Base-by-base conservation (phyloP, 2,888 invertebrate genomes). In the Drosophila barbarae region DNA sequence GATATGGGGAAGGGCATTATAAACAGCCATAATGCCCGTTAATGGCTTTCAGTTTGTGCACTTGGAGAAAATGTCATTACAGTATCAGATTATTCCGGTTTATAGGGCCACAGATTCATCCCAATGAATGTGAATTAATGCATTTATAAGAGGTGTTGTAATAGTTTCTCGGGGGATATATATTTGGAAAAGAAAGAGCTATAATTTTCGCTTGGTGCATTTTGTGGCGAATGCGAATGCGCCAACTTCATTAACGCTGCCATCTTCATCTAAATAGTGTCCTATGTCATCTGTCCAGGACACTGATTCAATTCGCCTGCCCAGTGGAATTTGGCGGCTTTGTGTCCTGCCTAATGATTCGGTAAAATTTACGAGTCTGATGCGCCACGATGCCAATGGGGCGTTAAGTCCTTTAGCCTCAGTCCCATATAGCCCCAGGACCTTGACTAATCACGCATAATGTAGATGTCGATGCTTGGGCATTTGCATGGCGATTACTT, bases 371-470 rank as follows among this genome's bases (percentile, higher is more conserved):
- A 61, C 84, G 72, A 77, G 58, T 46, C 61, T 74, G 59, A 68
- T 72, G 66, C 69, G 50, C 32, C 58, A 51, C 56, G 57, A 42
- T 49, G 56, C 47, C 85, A 81, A 84, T 81, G 81, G 71, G 71
- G 70, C 81, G 69, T 84, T 55, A 49, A 55, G 49, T 28, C 52
- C 42, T 26, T 35, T 50, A 12, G 30, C 13, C 42, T 32, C n/a
- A 46, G 30, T 12, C 47, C 39, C 32, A 23, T 10, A 18, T 15
- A n/a, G 36, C 32, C 28, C n/a, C 47, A 39, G 34, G 57, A 46
- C 69, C 80, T 70, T 63, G 71, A 73, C 85, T 77, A 81, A 84
- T 80, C 85, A 75, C 72, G 85, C 77, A 63, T 82, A 63, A 57
- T 59, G 54, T 55, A 38, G 35, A 39, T 26, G 58, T 51, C 51